A percentile compares a stretch with the other conserved stretches of the same genome.
phyloP scores from a whole-genome alignment of 2,888 invertebrate species.

The Thyatira batis region DNA sequence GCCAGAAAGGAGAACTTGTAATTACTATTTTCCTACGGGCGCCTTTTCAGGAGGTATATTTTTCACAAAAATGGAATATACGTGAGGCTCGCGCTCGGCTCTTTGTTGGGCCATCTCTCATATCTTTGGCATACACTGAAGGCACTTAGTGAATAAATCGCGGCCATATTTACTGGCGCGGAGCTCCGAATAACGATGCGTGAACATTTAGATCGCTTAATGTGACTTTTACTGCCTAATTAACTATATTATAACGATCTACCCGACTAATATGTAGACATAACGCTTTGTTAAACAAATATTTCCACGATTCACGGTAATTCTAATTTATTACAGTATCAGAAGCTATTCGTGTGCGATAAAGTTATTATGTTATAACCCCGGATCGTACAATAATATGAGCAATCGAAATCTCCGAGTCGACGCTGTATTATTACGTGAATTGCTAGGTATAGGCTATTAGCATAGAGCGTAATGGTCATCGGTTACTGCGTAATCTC shows the following conservation, averaged over 20 bases:
- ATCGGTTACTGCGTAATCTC: slow-evolving; percentile 51
- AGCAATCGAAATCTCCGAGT: slow-evolving; percentile 27
- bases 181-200: slow-evolving; percentile 5
- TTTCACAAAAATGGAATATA: slow-evolving; percentile 74
- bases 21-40: slow-evolving; percentile 79
- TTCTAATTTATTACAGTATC: slow-evolving; percentile 33
- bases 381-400: slow-evolving; percentile 19
- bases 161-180: slow-evolving; percentile 3
- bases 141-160: slow-evolving; percentile 5
- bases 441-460: slow-evolving; percentile 56
- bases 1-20: slow-evolving; percentile 73
- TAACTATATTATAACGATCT: slow-evolving; percentile 29
- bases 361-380: slow-evolving; percentile 49
- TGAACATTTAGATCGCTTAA: slow-evolving; percentile 11
- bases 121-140: slow-evolving; percentile 41
- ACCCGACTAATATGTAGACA: slow-evolving; percentile 30
- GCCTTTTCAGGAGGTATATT: slow-evolving; percentile 73
- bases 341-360: slow-evolving; percentile 37
- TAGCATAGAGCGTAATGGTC: slow-evolving; percentile 55
- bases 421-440: slow-evolving; percentile 40
- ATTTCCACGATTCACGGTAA: slow-evolving; percentile 35
- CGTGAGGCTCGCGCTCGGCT: slow-evolving; percentile 34
- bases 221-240: slow-evolving; percentile 40
- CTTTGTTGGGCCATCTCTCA: slow-evolving; percentile 55
- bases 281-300: slow-evolving; percentile 43